Evolutionary conservation across 2,888 invertebrate species (phyloP), one percentile per base, ranked within the genome.

Genomic region (Nemurella pictetii): DNA sequence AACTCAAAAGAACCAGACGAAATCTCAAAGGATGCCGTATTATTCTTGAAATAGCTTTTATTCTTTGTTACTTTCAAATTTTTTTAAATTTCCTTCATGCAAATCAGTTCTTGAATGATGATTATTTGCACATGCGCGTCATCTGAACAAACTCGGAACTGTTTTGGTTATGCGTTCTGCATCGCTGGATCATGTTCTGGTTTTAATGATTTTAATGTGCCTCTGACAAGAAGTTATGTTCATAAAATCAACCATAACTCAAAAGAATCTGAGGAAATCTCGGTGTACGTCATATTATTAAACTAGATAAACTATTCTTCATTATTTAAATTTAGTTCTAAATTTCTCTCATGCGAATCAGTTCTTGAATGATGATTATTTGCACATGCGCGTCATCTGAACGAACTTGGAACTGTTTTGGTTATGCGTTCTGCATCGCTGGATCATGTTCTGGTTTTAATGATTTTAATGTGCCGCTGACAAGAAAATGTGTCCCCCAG

Each of bases 311-410:
- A 36, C 7, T 15, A 15, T 36, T 7, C 7, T 36, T 36, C 15
- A 9, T 36, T 36, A 36, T 7, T 36, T 36, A 36, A 36, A 36
- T 9, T 9, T 36, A 15, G 9, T 15, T 36, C 15, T 36, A 36
- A 36, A 36, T 9, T 36, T 7, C 36, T 9, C 36, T 36, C 9
- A 9, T 36, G 15, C 36, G 15, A 9, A 9, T 36, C 36, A 9
- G n/a, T 7, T 26, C 80, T 80, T 80, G 80, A 5, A 80, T 80
- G 80, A 80, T 80, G 80, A 80, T 80, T 80, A 25, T 80, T 29
- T 80, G 80, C 80, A 80, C 80, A 80, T 80, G 80, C 80, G 80
- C 80, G 80, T 80, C 80, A 80, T 80, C 80, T 35, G 80, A 80
- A 26, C 20, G n/a, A 26, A 26, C 35, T 36, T 26, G n/a, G 25